These are phyloP conservation scores for Celastrina argiolus DNA, from an alignment of 2,888 invertebrate genomes.

Conservation along the genomic window DNA sequence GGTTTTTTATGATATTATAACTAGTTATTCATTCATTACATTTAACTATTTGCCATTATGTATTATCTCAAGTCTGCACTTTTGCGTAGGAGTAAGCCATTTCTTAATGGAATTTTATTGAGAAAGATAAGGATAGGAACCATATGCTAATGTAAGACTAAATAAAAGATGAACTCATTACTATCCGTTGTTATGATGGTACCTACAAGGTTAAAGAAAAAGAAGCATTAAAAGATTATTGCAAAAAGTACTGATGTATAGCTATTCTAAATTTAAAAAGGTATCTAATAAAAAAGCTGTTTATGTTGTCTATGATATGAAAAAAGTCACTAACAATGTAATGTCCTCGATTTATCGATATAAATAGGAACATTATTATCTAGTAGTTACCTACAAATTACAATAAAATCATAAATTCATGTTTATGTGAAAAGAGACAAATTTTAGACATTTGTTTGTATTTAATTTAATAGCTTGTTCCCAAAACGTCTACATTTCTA, in stretches of 20 bases:
- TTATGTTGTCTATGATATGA: not conserved
- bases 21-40: not conserved
- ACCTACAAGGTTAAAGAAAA: not conserved
- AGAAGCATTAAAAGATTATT: not conserved
- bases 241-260: too few relatives aligned
- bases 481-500: not conserved
- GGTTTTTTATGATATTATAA: too few relatives aligned
- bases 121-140: constrained; percentile 7
- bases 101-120: constrained; percentile 20
- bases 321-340: not conserved
- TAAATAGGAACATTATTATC: constrained; percentile 2
- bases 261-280: too few relatives aligned
- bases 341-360: not conserved
- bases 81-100: constrained; percentile 7
- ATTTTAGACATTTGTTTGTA: not conserved
- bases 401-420: not conserved
- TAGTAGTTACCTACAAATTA: too few relatives aligned
- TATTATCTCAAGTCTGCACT: not conserved
- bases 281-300: not conserved
- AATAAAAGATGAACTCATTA: constrained; percentile 8
- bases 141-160: constrained; percentile 10
- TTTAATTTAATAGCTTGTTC: not conserved
- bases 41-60: not conserved
- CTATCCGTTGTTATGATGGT: not conserved
- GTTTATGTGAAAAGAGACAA: not conserved